A percentile compares a stretch with the other conserved stretches of the same genome.
Conservation (phyloP, 2,888 invertebrate genomes). For the Brachylomia viminalis region DNA sequence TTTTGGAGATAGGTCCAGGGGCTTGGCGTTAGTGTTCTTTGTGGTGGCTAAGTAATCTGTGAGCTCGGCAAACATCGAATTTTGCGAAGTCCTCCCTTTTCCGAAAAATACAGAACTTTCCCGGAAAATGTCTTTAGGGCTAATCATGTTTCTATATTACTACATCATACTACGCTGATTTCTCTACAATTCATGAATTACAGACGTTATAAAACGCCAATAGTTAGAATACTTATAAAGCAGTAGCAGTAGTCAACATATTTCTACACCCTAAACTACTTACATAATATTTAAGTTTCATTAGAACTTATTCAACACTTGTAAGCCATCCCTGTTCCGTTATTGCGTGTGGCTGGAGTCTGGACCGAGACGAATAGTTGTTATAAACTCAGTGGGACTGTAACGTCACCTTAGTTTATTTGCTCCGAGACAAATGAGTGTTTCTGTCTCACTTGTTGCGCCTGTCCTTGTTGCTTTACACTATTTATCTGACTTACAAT, state of each 20-base stretch:
- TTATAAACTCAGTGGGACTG: conserved; percentile 66
- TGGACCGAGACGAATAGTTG: conserved; percentile 67
- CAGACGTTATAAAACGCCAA: background rate
- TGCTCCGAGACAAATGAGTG: conserved; percentile 64
- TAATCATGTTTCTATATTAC: background rate
- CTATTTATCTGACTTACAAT: conserved; percentile 41
- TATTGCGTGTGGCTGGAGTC: conserved; percentile 48
- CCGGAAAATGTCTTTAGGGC: background rate
- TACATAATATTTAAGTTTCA: background rate
- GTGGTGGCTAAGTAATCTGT: conserved; percentile 12
- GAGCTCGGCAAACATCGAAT: background rate
- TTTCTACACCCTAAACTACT: background rate
- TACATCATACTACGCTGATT: background rate
- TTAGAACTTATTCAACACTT: background rate
- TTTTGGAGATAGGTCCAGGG: conserved; percentile 1
- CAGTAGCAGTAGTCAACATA: background rate
- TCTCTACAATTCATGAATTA: background rate
- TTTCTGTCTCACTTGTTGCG: conserved; percentile 67
- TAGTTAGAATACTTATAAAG: background rate
- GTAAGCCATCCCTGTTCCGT: conserved; percentile 52
- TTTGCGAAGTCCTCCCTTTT: background rate
- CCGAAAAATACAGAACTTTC: background rate
- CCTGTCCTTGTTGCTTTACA: conserved; percentile 47
- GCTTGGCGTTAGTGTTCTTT: background rate
- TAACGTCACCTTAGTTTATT: conserved; percentile 65